Evolutionary conservation across 2,888 invertebrate species (phyloP).

Genomic region (Noctua janthina): DNA sequence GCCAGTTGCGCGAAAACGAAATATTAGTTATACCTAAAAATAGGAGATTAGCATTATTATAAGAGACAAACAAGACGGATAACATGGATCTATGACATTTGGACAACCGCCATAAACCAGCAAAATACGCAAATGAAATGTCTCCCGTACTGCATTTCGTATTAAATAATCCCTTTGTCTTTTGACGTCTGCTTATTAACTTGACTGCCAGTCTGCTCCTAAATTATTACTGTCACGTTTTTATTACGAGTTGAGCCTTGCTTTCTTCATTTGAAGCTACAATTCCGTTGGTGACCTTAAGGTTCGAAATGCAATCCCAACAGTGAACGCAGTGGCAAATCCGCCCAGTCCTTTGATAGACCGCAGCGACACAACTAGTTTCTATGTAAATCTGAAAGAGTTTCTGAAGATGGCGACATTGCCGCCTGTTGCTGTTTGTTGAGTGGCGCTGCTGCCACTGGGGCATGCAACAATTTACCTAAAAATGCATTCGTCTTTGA

Average conservation of each 20-base stretch:
- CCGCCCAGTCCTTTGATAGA: background rate
- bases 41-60: background rate
- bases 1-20: background rate
- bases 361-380: background rate
- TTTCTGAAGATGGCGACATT: background rate
- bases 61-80: background rate
- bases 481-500: background rate
- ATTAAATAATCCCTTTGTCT: conserved; percentile 26
- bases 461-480: background rate
- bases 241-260: background rate
- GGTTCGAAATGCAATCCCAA: background rate
- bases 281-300: background rate
- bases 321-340: background rate
- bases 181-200: background rate
- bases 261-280: background rate
- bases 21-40: background rate
- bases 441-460: background rate
- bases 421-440: background rate
- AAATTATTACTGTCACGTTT: background rate
- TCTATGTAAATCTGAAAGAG: background rate
- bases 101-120: background rate
- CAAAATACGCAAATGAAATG: conserved; percentile 36
- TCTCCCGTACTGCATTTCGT: conserved; percentile 24
- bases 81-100: background rate
- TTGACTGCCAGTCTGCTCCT: conserved; percentile 1